phyloP scores from a whole-genome alignment of 2,113 vertebrate species.

The Pitta sordida region DNA sequence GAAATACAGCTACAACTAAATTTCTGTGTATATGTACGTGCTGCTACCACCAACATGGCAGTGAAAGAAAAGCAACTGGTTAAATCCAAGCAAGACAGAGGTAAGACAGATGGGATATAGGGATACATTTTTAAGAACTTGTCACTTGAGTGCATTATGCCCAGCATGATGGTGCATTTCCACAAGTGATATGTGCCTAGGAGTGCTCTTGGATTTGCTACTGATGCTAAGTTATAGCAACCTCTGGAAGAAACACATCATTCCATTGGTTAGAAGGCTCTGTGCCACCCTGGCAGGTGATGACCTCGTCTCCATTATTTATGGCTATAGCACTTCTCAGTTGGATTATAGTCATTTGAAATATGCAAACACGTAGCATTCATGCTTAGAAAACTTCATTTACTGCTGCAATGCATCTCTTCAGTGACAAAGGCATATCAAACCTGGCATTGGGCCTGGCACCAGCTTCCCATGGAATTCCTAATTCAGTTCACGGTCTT shows the following conservation, averaged over 20 bases:
- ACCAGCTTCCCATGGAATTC: slow-evolving; percentile 34
- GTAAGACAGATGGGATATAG: background rate
- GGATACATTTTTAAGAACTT: background rate
- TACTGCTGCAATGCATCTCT: slow-evolving; percentile 52
- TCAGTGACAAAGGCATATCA: slow-evolving; percentile 41
- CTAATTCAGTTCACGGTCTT: slow-evolving; percentile 32
- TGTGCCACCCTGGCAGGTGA: slow-evolving; percentile 10
- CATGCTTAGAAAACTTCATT: slow-evolving; percentile 46
- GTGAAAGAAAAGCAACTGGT: background rate
- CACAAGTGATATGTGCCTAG: background rate
- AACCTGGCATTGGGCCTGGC: slow-evolving; percentile 40
- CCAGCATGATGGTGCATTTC: background rate
- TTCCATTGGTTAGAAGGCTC: background rate
- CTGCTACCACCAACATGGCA: background rate
- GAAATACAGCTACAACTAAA: background rate
- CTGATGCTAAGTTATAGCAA: background rate
- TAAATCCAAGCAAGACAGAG: background rate
- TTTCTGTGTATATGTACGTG: background rate
- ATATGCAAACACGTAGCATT: slow-evolving; percentile 18
- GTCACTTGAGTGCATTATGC: background rate
- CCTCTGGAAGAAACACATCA: background rate
- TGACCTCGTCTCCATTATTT: slow-evolving; percentile 35
- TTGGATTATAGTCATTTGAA: slow-evolving; percentile 43
- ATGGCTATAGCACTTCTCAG: slow-evolving; percentile 39
- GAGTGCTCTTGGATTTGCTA: background rate